These are phyloP conservation scores for Schrankia costaestrigalis DNA, from an alignment of 2,888 invertebrate genomes.

Conservation along the genomic window DNA sequence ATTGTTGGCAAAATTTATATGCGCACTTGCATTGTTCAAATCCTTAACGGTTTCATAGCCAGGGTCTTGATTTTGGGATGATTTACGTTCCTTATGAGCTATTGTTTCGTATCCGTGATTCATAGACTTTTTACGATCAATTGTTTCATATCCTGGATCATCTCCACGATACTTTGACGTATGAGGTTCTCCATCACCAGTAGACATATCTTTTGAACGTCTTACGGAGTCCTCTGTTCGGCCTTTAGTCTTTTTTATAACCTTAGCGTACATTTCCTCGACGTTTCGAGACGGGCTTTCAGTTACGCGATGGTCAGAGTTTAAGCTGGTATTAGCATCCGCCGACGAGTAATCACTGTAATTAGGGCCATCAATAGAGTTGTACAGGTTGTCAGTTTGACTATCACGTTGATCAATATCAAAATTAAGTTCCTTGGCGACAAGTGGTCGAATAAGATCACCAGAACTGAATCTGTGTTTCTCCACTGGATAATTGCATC, in stretches of 20 bases:
- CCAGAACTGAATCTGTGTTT: conserved; percentile 76
- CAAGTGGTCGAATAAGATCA: conserved; percentile 69
- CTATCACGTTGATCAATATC: conserved; percentile 61
- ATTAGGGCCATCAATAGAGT: conserved; percentile 63
- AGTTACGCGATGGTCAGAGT: conserved; percentile 61
- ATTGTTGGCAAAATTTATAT: conserved; percentile 52
- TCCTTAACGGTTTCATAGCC: conserved; percentile 83
- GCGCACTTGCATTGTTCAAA: conserved; percentile 46
- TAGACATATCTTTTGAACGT: conserved; percentile 52
- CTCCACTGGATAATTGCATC: conserved; percentile 77
- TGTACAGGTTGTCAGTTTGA: conserved; percentile 61
- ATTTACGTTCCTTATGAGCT: conserved; percentile 60
- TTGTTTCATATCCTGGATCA: conserved; percentile 77
- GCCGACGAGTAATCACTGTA: conserved; percentile 59
- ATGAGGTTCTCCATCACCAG: conserved; percentile 37
- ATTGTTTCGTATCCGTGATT: conserved; percentile 84
- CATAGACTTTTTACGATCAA: conserved; percentile 64
- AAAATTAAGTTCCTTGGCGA: conserved; percentile 69
- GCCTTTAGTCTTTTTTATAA: conserved; percentile 85
- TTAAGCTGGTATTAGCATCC: conserved; percentile 52
- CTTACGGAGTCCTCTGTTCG: conserved; percentile 53
- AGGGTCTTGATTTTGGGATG: conserved; percentile 78
- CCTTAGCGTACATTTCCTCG: conserved; percentile 96
- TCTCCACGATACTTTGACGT: conserved; percentile 60
- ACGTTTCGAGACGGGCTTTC: conserved; percentile 84